Evolutionary conservation across 2,113 vertebrate genomes (phyloP), one percentile per base, ranked within the genome.

Genomic region (Paratilapia polleni): DNA sequence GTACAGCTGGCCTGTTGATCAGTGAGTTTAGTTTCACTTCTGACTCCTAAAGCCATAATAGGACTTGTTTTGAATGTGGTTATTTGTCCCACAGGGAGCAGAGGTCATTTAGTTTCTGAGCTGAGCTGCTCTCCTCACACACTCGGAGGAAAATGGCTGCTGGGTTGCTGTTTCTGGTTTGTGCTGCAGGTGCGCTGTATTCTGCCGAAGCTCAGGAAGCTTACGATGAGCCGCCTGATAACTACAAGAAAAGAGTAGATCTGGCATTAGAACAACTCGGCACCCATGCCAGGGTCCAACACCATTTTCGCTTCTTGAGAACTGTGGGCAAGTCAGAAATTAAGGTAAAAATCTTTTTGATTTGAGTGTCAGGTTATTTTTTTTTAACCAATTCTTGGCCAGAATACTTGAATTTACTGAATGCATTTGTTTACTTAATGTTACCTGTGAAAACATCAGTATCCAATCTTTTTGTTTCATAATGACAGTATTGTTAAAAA

Each of bases 261-360:
- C 87, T 96, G 54, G 90, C 91, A 0, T 6, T 94, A 1, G 24
- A 81, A 66, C 87, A 95, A 1, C 84, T 96, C 9, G 58, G 74
- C 61, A 54, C 86, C 2, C 90, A 94, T 9, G 1, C 15, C 0
- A 76, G 58, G 8, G 60, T 96, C 4, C 84, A 86, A 1, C 88
- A 93, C 58, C 95, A 95, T 89, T 96, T 95, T 80, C 92, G 86
- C 78, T 96, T 93, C 85, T 80, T 91, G 47, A 96, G 59, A 56
- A 93, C 41, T 28, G 6, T 94, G 64, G 38, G 82, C 0, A 87
- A 90, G 64, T 89, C 84, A 2, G 87, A 92, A 6, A 91, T 87
- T 0, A 91, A 95, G 88, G 95, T 96, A 94, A 80, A 62, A 6
- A 6, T 80, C 19, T 38, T 49, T 70, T 70, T 28, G 43, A 11